These are phyloP conservation scores for Cyphomyrus discorhynchus DNA, from an alignment of 2,113 vertebrate genomes.

Conservation along the genomic window DNA sequence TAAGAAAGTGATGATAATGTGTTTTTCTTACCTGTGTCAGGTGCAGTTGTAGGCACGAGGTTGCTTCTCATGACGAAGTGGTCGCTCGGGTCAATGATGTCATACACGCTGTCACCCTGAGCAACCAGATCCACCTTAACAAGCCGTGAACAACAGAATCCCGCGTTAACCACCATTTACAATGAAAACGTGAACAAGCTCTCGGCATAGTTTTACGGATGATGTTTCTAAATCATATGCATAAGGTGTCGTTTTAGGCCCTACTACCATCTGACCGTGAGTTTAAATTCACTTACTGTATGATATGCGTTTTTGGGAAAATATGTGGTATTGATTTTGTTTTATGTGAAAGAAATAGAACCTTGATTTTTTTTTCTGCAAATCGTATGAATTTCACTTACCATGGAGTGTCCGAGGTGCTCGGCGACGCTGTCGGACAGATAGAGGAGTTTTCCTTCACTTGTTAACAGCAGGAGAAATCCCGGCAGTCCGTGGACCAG, in stretches of 20 bases:
- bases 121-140: constrained; percentile 77
- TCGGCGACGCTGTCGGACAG: constrained; percentile 82
- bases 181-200: background rate
- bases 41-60: constrained; percentile 61
- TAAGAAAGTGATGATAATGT: background rate
- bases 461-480: constrained; percentile 76
- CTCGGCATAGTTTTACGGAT: background rate
- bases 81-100: constrained; percentile 75
- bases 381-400: background rate
- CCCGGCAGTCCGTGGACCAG: constrained; percentile 76
- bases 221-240: background rate
- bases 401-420: constrained; percentile 76
- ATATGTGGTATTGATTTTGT: background rate
- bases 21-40: constrained; percentile 58
- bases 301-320: background rate
- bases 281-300: background rate
- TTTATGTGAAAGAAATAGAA: background rate
- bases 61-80: constrained; percentile 76
- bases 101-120: constrained; percentile 82
- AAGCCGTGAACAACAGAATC: constrained; percentile 2
- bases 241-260: background rate
- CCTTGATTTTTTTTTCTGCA: background rate
- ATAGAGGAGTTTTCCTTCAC: constrained; percentile 83
- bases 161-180: background rate
- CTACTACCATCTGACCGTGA: background rate